Percentiles rank a stretch among this genome's conserved stretches.
phyloP scores from a whole-genome alignment of 2,888 invertebrate species.

The Achlya flavicornis region DNA sequence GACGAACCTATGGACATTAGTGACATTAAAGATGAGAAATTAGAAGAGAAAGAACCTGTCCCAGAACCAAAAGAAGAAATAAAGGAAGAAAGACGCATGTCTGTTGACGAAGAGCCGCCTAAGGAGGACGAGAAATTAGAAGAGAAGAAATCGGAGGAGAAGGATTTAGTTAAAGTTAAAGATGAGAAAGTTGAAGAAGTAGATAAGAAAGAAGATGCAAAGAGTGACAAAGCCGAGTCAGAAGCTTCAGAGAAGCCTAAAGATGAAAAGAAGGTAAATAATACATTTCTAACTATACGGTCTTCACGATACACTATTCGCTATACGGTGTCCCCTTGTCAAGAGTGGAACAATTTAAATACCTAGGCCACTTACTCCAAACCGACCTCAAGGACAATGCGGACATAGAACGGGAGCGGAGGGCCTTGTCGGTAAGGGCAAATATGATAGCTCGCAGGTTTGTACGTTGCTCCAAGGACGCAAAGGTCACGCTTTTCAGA shows the following conservation, averaged over 20 bases:
- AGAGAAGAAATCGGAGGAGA: conserved; percentile 56
- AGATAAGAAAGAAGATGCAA: conserved; percentile 74
- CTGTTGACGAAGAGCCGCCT: conserved; percentile 70
- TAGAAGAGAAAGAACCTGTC: conserved; percentile 52
- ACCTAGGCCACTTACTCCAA: too few relatives aligned
- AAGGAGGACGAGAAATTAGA: conserved; percentile 73
- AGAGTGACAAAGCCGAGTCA: conserved; percentile 75
- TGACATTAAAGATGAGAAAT: conserved; percentile 67
- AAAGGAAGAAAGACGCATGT: conserved; percentile 68
- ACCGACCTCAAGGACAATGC: too few relatives aligned
- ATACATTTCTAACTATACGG: conserved; percentile 18
- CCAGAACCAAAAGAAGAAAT: conserved; percentile 60
- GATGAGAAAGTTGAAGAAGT: conserved; percentile 63
- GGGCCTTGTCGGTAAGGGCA: too few relatives aligned
- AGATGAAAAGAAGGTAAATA: conserved; percentile 64
- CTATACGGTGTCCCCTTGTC: too few relatives aligned
- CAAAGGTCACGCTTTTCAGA: too few relatives aligned
- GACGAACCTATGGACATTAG: conserved; percentile 69
- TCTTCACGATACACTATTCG: too few relatives aligned
- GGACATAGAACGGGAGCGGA: too few relatives aligned
- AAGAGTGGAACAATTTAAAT: too few relatives aligned
- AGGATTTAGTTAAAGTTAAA: conserved; percentile 46
- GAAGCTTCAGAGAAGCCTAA: conserved; percentile 78
- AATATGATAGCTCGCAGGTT: too few relatives aligned
- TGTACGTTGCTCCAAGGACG: too few relatives aligned